phyloP scores from a whole-genome alignment of 2,113 vertebrate genomes.

The Oxyruncus cristatus region DNA sequence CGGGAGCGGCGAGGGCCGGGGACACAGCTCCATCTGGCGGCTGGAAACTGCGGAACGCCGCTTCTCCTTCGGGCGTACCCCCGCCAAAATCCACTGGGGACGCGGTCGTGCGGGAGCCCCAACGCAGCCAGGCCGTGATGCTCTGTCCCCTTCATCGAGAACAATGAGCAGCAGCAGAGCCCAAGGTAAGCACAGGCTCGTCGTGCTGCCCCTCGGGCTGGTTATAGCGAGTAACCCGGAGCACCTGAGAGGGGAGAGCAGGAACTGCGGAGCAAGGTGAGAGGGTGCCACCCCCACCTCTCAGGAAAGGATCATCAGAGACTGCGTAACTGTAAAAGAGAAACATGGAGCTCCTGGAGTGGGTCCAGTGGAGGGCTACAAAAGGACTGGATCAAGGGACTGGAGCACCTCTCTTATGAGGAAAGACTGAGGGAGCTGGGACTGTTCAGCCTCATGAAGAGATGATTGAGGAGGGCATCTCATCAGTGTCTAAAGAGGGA shows the following conservation, averaged over 20 bases:
- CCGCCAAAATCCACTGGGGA: neutral
- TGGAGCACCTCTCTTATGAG: neutral
- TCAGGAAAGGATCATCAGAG: neutral
- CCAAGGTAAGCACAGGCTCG: neutral
- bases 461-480: neutral
- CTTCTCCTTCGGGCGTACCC: rapidly evolving
- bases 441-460: neutral
- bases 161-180: neutral
- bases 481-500: neutral
- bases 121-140: neutral
- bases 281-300: neutral
- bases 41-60: rapidly evolving
- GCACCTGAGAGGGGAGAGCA: rapidly evolving
- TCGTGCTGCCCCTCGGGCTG: neutral
- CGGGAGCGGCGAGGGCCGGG: neutral
- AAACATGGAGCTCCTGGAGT: neutral
- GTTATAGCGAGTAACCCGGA: neutral
- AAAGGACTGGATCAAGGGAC: neutral
- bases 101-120: rapidly evolving
- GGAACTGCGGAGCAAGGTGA: no score
- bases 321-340: neutral
- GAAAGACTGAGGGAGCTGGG: neutral
- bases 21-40: constrained; percentile 39
- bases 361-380: neutral
- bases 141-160: neutral